Base-by-base conservation (phyloP, 2,888 invertebrate species). In the Tipula unca region DNA sequence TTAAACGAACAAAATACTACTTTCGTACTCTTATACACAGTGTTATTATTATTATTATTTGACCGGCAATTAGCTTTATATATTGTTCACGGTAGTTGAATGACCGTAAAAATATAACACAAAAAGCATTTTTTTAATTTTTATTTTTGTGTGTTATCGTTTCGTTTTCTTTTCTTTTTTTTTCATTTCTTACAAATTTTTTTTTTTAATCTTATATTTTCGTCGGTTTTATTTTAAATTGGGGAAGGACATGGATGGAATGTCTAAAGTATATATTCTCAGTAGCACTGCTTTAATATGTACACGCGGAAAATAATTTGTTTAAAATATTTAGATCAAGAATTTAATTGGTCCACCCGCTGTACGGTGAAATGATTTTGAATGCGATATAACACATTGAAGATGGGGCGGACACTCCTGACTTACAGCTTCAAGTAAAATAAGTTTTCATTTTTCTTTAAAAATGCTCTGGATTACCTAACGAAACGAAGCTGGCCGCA, bases 61-160 rank as follows among this genome's bases (percentile, higher is more conserved):
- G 69, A 69, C 69, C 69, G 69, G 69, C 69, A 69, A 69, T 69
- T 69, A 69, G 69, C 69, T 69, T 69, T 69, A 69, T n/a, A n/a
- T 69, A 69, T 69, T 69, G 69, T 69, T 69, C 69, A 69, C 69
- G 69, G 69, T 69, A 69, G 69, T 69, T 69, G 69, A 69, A 69
- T 69, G 69, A 69, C 69, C 69, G 69, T 69, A 69, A 69, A 69
- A 25, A 69, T 69, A 69, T 69, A 69, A 69, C 69, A 69, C 25
- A 69, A 69, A 69, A 69, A 69, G 25, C 14, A 69, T 69, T 69
- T 69, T 25, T 6, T 54, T 54, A 69, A 25, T 69, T 69, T 25
- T 6, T 54, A 25, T 54, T 20, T 69, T 25, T 69, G n/a, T n/a
- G n/a, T 69, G 69, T 69, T 69, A 69, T 69, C 69, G 69, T 69